Conservation (phyloP, 1,140 invertebrate genomes). For the Phymastichus coffea region DNA sequence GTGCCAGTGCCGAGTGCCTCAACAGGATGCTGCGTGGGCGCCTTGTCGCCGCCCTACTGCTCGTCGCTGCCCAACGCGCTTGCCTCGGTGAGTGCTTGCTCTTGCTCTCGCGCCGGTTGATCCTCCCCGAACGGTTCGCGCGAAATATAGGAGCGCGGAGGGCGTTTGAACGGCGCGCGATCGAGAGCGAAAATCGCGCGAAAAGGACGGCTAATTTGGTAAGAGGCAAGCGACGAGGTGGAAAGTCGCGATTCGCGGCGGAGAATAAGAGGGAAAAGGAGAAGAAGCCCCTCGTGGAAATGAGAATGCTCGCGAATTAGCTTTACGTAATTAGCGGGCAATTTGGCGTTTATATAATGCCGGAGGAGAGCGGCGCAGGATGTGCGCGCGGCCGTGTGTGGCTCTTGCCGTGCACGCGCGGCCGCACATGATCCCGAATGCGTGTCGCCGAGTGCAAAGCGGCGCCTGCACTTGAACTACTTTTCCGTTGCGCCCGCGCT, state of each 20-base stretch:
- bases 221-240: not conserved
- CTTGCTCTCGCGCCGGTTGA: not conserved
- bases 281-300: not conserved
- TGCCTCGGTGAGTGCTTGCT: not conserved
- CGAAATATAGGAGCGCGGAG: too few species aligned
- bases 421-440: too few species aligned
- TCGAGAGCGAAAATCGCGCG: not conserved
- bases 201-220: not conserved
- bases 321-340: constrained; percentile 27
- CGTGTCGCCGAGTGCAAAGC: too few species aligned
- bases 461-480: too few species aligned
- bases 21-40: not conserved
- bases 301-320: constrained; percentile 8
- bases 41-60: not conserved
- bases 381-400: too few species aligned
- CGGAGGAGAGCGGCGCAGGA: too few species aligned
- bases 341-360: constrained; percentile 19
- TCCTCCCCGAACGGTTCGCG: too few species aligned
- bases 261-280: not conserved
- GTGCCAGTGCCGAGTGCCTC: not conserved
- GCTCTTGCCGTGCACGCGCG: too few species aligned
- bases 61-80: not conserved
- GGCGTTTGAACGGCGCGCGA: too few species aligned
- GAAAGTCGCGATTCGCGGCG: too few species aligned
- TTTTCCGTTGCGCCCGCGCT: too few species aligned